Conservation (phyloP, 2,113 vertebrate genomes). For the Nibea coibor region DNA sequence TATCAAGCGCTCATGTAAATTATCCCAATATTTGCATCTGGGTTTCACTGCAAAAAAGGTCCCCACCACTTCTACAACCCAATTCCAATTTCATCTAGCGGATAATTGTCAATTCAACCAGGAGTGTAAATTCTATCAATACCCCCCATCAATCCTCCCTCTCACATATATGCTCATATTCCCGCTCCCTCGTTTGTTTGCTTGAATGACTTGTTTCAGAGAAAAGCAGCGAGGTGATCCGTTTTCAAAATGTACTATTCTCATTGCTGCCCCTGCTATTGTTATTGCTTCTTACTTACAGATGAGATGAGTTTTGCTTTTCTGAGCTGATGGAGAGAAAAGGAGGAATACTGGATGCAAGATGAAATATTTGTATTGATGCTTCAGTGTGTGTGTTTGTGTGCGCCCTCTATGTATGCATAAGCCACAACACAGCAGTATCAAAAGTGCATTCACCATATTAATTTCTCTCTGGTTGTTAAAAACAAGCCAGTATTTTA, state of each 20-base stretch:
- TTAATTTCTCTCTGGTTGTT: constrained; percentile 13
- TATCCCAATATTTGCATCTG: constrained; percentile 75
- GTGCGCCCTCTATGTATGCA: neutral
- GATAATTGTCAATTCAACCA: constrained; percentile 75
- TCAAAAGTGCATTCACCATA: constrained; percentile 23
- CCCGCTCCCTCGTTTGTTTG: constrained; percentile 50
- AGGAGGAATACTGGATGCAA: neutral
- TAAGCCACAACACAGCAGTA: constrained; percentile 21
- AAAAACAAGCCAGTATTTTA: constrained; percentile 1
- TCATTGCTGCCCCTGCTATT: constrained; percentile 28
- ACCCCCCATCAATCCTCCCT: constrained; percentile 59
- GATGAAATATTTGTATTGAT: neutral
- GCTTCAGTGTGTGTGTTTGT: constrained; percentile 1
- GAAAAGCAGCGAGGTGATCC: constrained; percentile 41
- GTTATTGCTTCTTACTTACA: constrained; percentile 52
- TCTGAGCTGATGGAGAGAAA: constrained; percentile 9
- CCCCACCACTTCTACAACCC: constrained; percentile 61
- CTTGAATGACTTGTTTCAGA: constrained; percentile 59
- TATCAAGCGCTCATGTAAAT: constrained; percentile 71
- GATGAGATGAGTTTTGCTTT: constrained; percentile 40
- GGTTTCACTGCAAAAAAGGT: constrained; percentile 60
- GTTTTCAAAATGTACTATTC: constrained; percentile 55
- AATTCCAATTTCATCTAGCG: constrained; percentile 73
- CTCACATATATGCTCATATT: constrained; percentile 50
- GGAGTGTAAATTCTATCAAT: constrained; percentile 70